These are phyloP conservation scores for Drosophila testacea DNA, from an alignment of 2,888 invertebrate genomes.

Conservation along the genomic window DNA sequence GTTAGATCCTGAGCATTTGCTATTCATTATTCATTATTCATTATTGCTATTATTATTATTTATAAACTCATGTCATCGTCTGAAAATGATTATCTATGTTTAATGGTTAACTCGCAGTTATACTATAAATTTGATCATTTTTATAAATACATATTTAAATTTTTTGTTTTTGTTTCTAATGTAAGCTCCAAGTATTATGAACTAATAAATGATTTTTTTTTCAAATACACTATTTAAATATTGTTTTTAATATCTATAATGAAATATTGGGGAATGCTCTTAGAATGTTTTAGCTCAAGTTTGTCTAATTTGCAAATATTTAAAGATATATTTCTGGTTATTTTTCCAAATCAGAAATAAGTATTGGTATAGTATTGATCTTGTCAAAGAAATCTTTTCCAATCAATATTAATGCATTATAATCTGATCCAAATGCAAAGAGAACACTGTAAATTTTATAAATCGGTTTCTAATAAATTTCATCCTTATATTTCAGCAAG, in stretches of 20 bases:
- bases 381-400: too few species aligned
- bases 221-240: background rate
- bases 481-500: too few species aligned
- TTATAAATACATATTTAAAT: background rate
- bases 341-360: too few species aligned
- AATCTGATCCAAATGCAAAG: too few species aligned
- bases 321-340: background rate
- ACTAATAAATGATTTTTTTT: constrained; percentile 24
- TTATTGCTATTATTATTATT: constrained; percentile 16
- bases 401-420: too few species aligned
- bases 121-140: background rate
- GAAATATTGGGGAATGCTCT: background rate
- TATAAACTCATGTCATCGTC: background rate
- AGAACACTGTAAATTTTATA: too few species aligned
- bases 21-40: constrained; percentile 19
- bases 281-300: background rate
- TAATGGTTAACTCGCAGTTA: constrained; percentile 3
- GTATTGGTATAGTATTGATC: too few species aligned
- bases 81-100: background rate
- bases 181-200: constrained; percentile 37
- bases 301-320: background rate
- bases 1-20: background rate
- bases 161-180: background rate
- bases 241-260: background rate
- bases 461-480: too few species aligned